Percentiles rank a stretch among this genome's conserved stretches.
Evolutionary conservation across 1,140 invertebrate genomes (phyloP).

Genomic region (Heliconius himera): DNA sequence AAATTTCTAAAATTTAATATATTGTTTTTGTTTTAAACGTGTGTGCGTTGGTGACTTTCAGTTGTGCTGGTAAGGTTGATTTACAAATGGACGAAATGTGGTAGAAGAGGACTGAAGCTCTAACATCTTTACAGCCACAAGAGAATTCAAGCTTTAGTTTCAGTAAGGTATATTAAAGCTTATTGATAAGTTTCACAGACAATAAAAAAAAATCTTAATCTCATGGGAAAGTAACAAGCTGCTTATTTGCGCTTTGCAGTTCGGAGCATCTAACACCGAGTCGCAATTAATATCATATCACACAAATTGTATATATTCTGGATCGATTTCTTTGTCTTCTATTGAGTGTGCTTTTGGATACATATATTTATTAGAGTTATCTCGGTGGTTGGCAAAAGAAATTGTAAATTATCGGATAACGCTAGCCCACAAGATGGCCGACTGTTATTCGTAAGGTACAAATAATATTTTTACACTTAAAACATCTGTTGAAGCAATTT

Average conservation of each 20-base stretch:
- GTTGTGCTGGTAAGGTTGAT: slow-evolving; percentile 72
- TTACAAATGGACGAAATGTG: slow-evolving; percentile 73
- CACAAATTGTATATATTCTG: slow-evolving; percentile 55
- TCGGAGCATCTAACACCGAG: slow-evolving; percentile 61
- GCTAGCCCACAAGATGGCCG: slow-evolving; percentile 81
- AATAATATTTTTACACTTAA: slow-evolving; percentile 62
- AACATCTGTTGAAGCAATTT: slow-evolving; percentile 41
- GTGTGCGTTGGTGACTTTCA: slow-evolving; percentile 61
- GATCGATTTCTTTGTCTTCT: slow-evolving; percentile 51
- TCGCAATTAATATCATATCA: slow-evolving; percentile 54
- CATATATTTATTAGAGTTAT: slow-evolving; percentile 52
- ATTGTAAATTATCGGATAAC: slow-evolving; percentile 77
- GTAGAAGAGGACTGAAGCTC: slow-evolving; percentile 62
- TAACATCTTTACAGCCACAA: slow-evolving; percentile 47
- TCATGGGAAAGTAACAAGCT: slow-evolving; percentile 65
- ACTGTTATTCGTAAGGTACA: slow-evolving; percentile 81
- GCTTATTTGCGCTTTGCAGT: slow-evolving; percentile 72
- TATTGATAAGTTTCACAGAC: slow-evolving; percentile 32
- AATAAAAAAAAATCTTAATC: slow-evolving; percentile 33
- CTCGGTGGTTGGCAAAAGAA: slow-evolving; percentile 60
- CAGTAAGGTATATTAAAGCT: slow-evolving; percentile 55
- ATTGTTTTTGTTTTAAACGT: slow-evolving; percentile 47
- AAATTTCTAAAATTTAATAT: slow-evolving; percentile 23
- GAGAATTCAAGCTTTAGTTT: slow-evolving; percentile 48
- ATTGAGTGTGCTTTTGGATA: slow-evolving; percentile 48